Base-by-base conservation (phyloP, 2,113 vertebrate genomes). In the Progne subis region DNA sequence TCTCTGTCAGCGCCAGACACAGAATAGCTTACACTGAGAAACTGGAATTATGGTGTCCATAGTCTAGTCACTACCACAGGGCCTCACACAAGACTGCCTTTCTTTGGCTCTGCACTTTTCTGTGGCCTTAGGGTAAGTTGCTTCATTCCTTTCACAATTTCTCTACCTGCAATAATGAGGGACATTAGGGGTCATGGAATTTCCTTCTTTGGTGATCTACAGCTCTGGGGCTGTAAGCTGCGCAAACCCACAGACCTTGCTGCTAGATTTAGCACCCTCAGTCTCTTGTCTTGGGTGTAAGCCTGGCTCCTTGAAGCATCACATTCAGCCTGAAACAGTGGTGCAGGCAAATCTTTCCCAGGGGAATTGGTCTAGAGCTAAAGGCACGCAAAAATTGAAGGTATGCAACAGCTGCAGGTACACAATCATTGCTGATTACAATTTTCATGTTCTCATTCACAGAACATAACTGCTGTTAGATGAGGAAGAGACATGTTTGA, bases 131-230 rank as follows among this genome's bases (percentile, higher is more conserved):
- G 18, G 60, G 4, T 17, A 77, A 41, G 44, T 15, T 52, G 5
- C 4, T 69, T 78, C 18, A 49, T n/a, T 60, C 12, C 29, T 81
- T 60, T 64, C 55, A 41, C 8, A 31, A 31, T 84, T 63, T 81
- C 47, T 64, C 19, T 39, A 9, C 39, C 8, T 28, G 14, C 75
- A 82, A 59, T 19, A 78, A 24, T 16, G 50, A 63, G 14, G 25
- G 8, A n/a, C 0, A 1, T 43, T 44, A 56, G 21, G 9, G 5
- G 37, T 32, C 3, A 0, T 29, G 50, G 8, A 65, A 13, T 23
- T 74, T 75, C 8, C 15, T 65, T 19, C 20, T 80, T 47, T 1
- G 1, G 31, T 11, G 14, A 47, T 70, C 52, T 82, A 28, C 26
- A 65, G 16, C 55, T 74, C 61, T 70, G 21, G 31, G 28, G 11